Conservation (phyloP, 2,888 invertebrate genomes). For the Cotesia congregata region DNA sequence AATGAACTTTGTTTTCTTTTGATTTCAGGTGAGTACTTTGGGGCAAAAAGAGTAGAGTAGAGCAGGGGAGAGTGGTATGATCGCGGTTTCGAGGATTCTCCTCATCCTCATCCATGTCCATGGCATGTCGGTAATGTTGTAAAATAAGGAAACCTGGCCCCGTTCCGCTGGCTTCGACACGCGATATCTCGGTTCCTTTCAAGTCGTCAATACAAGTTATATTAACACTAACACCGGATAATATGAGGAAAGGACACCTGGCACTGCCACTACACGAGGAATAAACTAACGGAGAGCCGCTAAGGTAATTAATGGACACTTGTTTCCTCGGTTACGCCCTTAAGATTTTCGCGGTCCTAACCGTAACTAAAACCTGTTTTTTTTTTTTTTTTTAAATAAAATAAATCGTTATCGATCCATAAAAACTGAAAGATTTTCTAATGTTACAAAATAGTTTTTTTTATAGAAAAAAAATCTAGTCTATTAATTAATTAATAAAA, state of each 20-base stretch:
- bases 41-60: background rate
- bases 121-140: background rate
- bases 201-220: background rate
- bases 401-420: no score
- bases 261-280: background rate
- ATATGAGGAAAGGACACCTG: background rate
- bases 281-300: conserved; percentile 27
- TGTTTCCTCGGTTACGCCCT: background rate
- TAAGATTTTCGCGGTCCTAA: background rate
- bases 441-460: no score
- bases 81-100: background rate
- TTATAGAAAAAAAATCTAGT: no score
- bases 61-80: no score
- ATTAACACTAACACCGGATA: background rate
- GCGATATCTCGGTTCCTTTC: conserved; percentile 21
- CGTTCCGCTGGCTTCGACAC: background rate
- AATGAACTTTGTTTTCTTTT: background rate
- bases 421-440: no score
- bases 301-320: conserved; percentile 28
- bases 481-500: background rate
- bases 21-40: conserved; percentile 15
- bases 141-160: background rate
- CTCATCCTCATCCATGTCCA: no score
- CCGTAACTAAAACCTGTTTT: background rate
- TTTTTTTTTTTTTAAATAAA: no score